Base-by-base conservation (phyloP, 2,888 invertebrate genomes). In the Rotaria macrura region DNA sequence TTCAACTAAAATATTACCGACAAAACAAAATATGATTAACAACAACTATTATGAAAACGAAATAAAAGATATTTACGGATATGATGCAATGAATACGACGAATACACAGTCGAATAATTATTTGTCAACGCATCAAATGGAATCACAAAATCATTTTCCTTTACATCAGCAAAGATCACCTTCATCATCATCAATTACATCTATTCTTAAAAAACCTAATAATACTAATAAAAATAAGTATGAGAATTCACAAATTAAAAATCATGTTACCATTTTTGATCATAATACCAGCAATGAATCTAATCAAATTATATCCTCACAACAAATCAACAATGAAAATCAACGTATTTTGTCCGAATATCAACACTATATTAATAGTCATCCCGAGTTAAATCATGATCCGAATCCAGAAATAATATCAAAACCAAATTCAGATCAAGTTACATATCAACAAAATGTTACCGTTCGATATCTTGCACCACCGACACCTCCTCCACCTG, bases 371-470 rank as follows among this genome's bases (percentile, higher is more conserved):
- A 14, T 79, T 1, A 23, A 79, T 2, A 79, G 2, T 43, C 40
- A 43, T 79, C 43, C 79, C 14, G 79, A 79, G 12, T 14, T 79
- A n/a, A 14, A 79, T 25, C 25, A 43, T n/a, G 79, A 79, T 43
- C 79, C 79, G 43, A 79, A 79, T 79, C 79, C 79, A 9, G 14
- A 79, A 43, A 43, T 79, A 9, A 43, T 79, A 9, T 1, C 25
- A 12, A 40, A 79, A 43, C 25, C 25, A 79, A 79, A 79, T 79
- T 20, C 79, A 5, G n/a, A 79, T n/a, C 65, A 14, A 34, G 9
- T 79, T 34, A 79, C 79, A 12, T 79, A 79, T 79, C 38, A 79
- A 79, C 79, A 79, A 79, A 79, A 79, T 43, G 43, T 79, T 43
- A 25, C 43, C 20, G 43, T 79, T 79, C 79, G 79, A 43, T 79